Evolutionary conservation across 2,888 invertebrate species (phyloP).

Genomic region (Hemicrepidius hirtus): DNA sequence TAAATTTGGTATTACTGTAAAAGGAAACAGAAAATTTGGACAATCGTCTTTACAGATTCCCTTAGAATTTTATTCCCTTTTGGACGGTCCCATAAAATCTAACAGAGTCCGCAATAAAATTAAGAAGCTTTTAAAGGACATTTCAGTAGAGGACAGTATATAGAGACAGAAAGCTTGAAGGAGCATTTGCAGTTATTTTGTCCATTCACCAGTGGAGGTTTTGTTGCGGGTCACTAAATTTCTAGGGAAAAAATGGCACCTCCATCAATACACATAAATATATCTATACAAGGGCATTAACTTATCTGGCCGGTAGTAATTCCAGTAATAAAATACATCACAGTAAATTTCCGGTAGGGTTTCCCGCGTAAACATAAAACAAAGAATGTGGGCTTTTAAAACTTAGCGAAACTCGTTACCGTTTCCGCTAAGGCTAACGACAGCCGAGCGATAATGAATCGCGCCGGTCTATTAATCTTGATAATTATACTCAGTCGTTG

Average conservation of each 20-base stretch:
- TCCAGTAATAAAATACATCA: constrained; percentile 14
- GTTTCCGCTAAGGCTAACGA: constrained; percentile 55
- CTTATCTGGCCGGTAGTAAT: constrained; percentile 16
- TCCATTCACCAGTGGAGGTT: neutral
- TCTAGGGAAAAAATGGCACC: neutral
- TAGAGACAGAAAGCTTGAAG: constrained; percentile 5
- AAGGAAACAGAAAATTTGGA: neutral
- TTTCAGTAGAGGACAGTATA: neutral
- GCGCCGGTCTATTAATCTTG: constrained; percentile 58
- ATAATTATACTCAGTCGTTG: constrained; percentile 57
- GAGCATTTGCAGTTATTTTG: neutral
- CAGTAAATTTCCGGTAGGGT: constrained; percentile 39
- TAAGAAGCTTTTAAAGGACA: constrained; percentile 23
- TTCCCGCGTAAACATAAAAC: constrained; percentile 54
- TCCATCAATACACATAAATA: constrained; percentile 17
- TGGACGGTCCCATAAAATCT: constrained; percentile 8
- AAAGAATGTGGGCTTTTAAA: constrained; percentile 57
- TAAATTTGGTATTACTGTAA: neutral
- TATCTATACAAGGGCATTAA: constrained; percentile 7
- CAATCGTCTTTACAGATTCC: neutral
- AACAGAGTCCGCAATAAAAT: constrained; percentile 18
- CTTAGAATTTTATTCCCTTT: neutral
- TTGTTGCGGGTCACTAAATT: constrained; percentile 12
- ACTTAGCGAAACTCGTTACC: constrained; percentile 58
- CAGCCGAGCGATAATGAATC: constrained; percentile 57